phyloP scores from a whole-genome alignment of 2,113 vertebrate species.

The Tringa solitaria region DNA sequence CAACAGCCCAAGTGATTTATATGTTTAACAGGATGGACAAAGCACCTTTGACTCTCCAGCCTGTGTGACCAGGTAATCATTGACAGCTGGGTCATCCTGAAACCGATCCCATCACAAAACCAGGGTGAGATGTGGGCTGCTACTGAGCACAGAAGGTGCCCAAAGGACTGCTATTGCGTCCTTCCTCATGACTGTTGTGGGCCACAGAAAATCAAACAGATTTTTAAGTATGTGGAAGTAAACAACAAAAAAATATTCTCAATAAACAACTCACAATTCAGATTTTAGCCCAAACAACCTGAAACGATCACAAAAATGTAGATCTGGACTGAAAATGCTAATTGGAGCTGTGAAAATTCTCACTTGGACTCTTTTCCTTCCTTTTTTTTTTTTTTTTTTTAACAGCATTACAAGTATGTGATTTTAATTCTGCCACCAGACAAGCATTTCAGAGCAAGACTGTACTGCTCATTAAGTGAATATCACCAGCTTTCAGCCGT shows the following conservation, averaged over 20 bases:
- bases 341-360: neutral
- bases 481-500: neutral
- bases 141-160: neutral
- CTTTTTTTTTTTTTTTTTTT: neutral
- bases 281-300: neutral
- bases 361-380: neutral
- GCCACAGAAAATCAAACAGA: neutral
- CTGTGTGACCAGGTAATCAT: neutral
- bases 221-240: neutral
- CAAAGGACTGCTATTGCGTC: neutral
- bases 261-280: neutral
- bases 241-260: neutral
- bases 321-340: neutral
- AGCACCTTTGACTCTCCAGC: neutral
- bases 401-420: neutral
- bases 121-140: neutral
- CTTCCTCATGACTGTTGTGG: neutral
- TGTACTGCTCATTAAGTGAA: neutral
- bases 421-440: neutral
- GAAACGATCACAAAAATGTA: neutral
- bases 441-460: neutral
- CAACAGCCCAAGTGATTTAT: neutral
- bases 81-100: neutral
- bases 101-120: neutral
- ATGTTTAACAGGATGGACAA: neutral